Conservation (phyloP, 2,888 invertebrate genomes). For the Lydus trimaculatus region DNA sequence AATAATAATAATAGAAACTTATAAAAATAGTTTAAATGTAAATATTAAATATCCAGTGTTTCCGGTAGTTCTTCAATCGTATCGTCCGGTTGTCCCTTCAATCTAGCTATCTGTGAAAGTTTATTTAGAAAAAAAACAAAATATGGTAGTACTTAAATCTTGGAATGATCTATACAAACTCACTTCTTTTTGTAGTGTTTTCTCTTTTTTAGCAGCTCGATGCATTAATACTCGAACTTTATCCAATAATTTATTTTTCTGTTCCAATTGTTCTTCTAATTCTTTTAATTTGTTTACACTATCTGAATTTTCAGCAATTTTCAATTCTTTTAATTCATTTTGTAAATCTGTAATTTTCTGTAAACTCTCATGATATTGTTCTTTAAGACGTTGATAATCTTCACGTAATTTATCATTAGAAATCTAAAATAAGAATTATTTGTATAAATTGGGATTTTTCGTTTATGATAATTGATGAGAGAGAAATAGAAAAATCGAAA, state of each 20-base stretch:
- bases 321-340: slow-evolving; percentile 47
- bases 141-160: slow-evolving; percentile 14
- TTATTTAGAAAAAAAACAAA: neutral
- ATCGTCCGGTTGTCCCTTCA: slow-evolving; percentile 27
- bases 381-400: slow-evolving; percentile 53
- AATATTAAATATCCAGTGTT: neutral
- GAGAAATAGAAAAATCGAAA: slow-evolving; percentile 12
- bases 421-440: slow-evolving; percentile 38
- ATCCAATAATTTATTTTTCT: slow-evolving; percentile 68
- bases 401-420: slow-evolving; percentile 53
- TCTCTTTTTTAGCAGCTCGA: slow-evolving; percentile 71
- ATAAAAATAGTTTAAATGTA: neutral
- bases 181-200: slow-evolving; percentile 68
- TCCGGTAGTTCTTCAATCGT: slow-evolving; percentile 6
- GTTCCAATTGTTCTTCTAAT: slow-evolving; percentile 63
- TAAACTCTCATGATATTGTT: slow-evolving; percentile 52
- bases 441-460: too few species aligned
- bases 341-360: slow-evolving; percentile 53
- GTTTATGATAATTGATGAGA: too few species aligned
- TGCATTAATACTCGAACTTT: slow-evolving; percentile 71
- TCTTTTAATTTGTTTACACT: slow-evolving; percentile 55
- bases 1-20: neutral
- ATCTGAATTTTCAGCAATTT: slow-evolving; percentile 38
- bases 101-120: slow-evolving; percentile 41
- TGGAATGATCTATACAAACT: slow-evolving; percentile 32